Conservation (phyloP, 1,140 invertebrate species). For the Yoshiicerus persimilis region DNA sequence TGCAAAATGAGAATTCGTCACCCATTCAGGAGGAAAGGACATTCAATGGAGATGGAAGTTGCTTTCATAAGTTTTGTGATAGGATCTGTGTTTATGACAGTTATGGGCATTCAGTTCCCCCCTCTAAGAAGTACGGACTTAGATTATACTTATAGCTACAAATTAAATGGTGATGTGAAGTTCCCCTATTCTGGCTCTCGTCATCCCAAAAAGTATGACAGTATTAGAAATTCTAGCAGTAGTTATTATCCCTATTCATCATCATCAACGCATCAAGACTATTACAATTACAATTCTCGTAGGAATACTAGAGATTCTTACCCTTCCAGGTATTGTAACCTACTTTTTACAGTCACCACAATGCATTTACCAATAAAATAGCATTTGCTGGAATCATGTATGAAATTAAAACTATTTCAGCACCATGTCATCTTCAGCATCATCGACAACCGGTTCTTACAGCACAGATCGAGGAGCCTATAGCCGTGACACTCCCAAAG, state of each 20-base stretch:
- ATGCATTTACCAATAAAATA: not conserved
- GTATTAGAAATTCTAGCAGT: not conserved
- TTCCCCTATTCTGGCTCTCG: not conserved
- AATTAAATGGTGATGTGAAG: constrained; percentile 45
- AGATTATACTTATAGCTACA: constrained; percentile 47
- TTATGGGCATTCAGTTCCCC: not conserved
- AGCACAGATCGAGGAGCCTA: not conserved
- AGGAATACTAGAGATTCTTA: not conserved
- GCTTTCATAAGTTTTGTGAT: not conserved
- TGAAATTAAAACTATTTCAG: not conserved
- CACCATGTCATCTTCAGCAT: constrained; percentile 7
- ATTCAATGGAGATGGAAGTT: not conserved
- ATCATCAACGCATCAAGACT: not conserved
- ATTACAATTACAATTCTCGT: not conserved
- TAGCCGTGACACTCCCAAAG: constrained; percentile 7
- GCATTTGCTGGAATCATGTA: not conserved
- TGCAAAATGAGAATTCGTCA: not conserved
- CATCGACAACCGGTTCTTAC: not conserved
- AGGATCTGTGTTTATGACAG: not conserved
- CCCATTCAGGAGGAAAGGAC: not conserved
- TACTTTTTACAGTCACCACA: not conserved
- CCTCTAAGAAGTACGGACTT: constrained; percentile 12
- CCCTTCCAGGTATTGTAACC: not conserved
- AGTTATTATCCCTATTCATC: constrained; percentile 2
- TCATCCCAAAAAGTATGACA: constrained; percentile 31